Base-by-base conservation (phyloP, 64 coral and sea anemone species). In the Montipora foliosa region DNA sequence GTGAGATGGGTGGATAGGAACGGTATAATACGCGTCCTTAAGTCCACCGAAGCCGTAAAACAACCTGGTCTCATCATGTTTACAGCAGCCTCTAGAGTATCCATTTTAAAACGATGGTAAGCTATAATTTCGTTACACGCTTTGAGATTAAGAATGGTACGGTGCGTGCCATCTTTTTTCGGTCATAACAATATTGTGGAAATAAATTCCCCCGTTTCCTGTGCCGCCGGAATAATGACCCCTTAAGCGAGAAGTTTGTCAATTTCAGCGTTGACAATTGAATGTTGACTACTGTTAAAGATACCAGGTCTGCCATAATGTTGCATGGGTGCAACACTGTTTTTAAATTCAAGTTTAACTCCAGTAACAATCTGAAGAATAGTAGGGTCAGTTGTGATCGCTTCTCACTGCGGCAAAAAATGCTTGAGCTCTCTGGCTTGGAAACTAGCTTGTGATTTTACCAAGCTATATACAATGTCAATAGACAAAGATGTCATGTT, bases 81-180 rank as follows among this genome's bases (percentile, higher is more conserved):
- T 17, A 91, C 68, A 17, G 93, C 88, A n/a, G 79, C 74, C 20
- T 85, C 70, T 60, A 83, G 52, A 53, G 92, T 81, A 80, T 89
- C 92, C 93, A 90, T 95, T 87, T 91, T 96, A 87, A 96, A 96
- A 76, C 89, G 90, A 93, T 83, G 60, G 47, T 81, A 92, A 53
- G 47, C 44, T 58, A 95, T 74, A 79, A 49, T 69, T 90, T 95
- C 86, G 68, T 95, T 91, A 78, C 83, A 81, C 64, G 49, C 58
- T 90, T 95, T 90, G 52, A 67, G 79, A 71, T 95, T 90, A 10
- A 90, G 80, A 78, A 95, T 95, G 58, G 76, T 77, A n/a, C 67
- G 78, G n/a, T 78, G 55, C 71, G 37, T 75, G 77, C 83, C 83
- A 78, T 80, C 93, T 74, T 90, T 90, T 79, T 95, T 95, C 44